A percentile compares a stretch with the other conserved stretches of the same genome.
Conservation (phyloP, 2,888 invertebrate species). For the Buathra laborator region DNA sequence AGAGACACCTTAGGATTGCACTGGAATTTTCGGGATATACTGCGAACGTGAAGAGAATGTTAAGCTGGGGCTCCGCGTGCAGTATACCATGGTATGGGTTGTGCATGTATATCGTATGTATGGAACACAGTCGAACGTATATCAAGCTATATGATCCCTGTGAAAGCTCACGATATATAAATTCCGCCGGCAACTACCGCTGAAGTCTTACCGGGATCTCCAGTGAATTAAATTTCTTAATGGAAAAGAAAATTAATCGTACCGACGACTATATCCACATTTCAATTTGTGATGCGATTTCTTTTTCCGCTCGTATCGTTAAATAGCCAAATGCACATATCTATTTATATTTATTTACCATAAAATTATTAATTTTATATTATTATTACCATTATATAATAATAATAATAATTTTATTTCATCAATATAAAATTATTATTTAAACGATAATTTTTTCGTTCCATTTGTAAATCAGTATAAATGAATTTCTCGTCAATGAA, state of each 20-base stretch:
- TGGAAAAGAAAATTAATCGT: conserved; percentile 1
- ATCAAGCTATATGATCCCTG: conserved; percentile 49
- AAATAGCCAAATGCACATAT: too few relatives aligned
- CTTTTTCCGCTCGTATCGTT: too few relatives aligned
- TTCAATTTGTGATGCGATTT: background rate
- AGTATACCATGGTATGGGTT: conserved; percentile 3
- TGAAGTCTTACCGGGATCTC: conserved; percentile 26
- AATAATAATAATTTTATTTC: too few relatives aligned
- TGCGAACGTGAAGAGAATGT: conserved; percentile 60
- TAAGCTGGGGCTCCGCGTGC: conserved; percentile 34
- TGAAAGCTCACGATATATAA: conserved; percentile 58
- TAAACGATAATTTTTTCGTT: too few relatives aligned
- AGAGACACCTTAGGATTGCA: conserved; percentile 39
- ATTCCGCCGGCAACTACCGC: conserved; percentile 53
- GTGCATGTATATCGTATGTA: conserved; percentile 28
- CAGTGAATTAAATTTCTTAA: conserved; percentile 50
- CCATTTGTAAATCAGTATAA: too few relatives aligned
- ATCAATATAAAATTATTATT: too few relatives aligned
- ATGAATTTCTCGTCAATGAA: too few relatives aligned
- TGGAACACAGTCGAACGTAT: conserved; percentile 40
- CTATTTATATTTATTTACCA: too few relatives aligned
- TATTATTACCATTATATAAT: too few relatives aligned
- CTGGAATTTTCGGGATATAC: conserved; percentile 60
- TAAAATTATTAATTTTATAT: too few relatives aligned
- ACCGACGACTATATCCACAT: background rate